phyloP scores from a whole-genome alignment of 2,888 invertebrate genomes.

The Pseudolycoriella hygida region DNA sequence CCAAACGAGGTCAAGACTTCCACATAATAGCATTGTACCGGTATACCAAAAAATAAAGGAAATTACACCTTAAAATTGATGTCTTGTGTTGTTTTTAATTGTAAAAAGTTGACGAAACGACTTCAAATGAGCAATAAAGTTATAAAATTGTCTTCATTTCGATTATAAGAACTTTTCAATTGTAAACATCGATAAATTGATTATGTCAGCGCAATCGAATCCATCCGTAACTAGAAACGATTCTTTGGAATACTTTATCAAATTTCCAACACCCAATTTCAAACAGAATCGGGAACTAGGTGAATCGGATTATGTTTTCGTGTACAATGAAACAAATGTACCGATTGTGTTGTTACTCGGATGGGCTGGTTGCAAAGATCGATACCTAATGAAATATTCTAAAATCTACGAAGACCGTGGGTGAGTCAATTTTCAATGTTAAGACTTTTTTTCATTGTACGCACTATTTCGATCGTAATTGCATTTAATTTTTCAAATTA shows the following conservation, averaged over 20 bases:
- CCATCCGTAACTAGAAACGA: constrained; percentile 20
- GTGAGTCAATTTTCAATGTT: constrained; percentile 33
- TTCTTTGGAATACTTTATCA: constrained; percentile 41
- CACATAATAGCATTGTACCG: too few relatives aligned
- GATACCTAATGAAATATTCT: constrained; percentile 59
- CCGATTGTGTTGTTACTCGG: constrained; percentile 57
- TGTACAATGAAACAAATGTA: constrained; percentile 39
- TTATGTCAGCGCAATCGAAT: not conserved
- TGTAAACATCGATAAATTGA: too few relatives aligned
- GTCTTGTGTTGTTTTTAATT: too few relatives aligned
- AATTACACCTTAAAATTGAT: too few relatives aligned
- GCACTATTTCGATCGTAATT: too few relatives aligned
- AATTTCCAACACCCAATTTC: constrained; percentile 38
- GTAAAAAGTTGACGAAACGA: too few relatives aligned
- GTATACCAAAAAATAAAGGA: too few relatives aligned
- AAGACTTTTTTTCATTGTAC: too few relatives aligned
- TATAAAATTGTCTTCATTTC: too few relatives aligned
- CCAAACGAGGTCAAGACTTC: too few relatives aligned
- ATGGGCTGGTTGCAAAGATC: constrained; percentile 66
- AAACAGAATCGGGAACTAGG: constrained; percentile 20
- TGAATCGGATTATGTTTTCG: constrained; percentile 34
- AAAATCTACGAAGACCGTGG: constrained; percentile 59
- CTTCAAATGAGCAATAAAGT: too few relatives aligned
- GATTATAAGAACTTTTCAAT: too few relatives aligned
- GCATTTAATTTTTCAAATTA: constrained; percentile 2